Base-by-base conservation (phyloP, 2,113 vertebrate genomes). In the Pluvianellus socialis region DNA sequence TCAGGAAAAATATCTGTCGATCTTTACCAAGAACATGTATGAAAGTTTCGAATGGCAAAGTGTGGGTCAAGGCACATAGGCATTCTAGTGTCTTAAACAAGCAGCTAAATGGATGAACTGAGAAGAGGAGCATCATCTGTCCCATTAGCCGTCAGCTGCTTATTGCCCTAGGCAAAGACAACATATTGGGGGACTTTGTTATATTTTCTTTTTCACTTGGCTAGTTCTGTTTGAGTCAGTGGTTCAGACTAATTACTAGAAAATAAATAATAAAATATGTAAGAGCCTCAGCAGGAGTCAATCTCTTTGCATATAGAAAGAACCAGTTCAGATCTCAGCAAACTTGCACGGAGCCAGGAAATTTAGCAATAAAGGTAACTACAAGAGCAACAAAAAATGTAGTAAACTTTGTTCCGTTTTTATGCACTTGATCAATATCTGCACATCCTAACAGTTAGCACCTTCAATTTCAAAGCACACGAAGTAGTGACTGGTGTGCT, bases 171-270 rank as follows among this genome's bases (percentile, higher is more conserved):
- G 95, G 97, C 95, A 79, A 91, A 96, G 77, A 38, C 95, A 95
- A 93, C 96, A 97, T 97, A 97, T 94, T 97, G 92, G 87, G 66
- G 89, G 81, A 94, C 95, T 96, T 97, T 83, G 97, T 97, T 97
- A 76, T 94, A 94, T 96, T 97, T 97, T 96, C 91, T 95, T 97
- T 96, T 95, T 97, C 97, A 96, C 94, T 97, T 95, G 96, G 93
- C 89, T 97, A 77, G 95, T 94, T 97, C 94, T 90, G 74, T 86
- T 80, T 97, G 95, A 97, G 89, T 97, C 97, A 97, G 77, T 97
- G 96, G 91, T 70, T 97, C 93, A 95, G 91, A 96, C 87, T 97
- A 97, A 97, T 97, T 97, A 33, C 92, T 66, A 82, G 86, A 95
- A 97, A 96, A 96, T 95, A 97, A 95, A 97, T 95, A 97, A 96